These are phyloP conservation scores for Pogonocichla stellata DNA, from an alignment of 2,113 vertebrate species.

Conservation along the genomic window DNA sequence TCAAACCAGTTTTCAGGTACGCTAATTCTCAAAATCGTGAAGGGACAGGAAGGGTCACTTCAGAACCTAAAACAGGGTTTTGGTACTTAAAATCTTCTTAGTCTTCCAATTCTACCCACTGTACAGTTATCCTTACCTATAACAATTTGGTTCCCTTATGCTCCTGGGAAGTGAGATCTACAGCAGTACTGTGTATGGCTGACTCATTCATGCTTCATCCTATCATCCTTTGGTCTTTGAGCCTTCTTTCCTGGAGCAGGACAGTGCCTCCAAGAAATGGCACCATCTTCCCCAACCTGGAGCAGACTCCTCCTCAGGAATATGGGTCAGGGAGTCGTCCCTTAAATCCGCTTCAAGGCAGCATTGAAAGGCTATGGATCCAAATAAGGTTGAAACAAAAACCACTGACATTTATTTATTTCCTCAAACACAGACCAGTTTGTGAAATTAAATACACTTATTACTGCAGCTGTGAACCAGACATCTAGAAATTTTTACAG, in stretches of 20 bases:
- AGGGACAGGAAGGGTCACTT: background rate
- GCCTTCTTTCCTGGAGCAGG: background rate
- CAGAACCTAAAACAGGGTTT: background rate
- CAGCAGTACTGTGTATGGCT: background rate
- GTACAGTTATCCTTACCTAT: too few species aligned
- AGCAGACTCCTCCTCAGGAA: background rate
- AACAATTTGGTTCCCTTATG: background rate
- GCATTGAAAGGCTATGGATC: background rate
- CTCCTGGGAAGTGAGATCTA: background rate
- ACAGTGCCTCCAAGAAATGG: background rate
- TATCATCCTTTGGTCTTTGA: background rate
- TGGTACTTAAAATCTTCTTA: background rate
- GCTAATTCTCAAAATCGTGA: background rate
- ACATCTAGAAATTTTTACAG: background rate
- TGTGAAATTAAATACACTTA: background rate
- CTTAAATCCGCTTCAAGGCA: accelerated
- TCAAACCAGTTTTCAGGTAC: background rate
- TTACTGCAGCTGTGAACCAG: background rate
- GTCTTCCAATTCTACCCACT: background rate
- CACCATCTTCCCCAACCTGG: background rate
- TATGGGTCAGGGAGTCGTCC: background rate
- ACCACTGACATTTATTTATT: background rate
- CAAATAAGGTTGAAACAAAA: background rate
- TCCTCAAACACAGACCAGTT: background rate
- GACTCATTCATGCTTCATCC: background rate